Percentiles rank a stretch among this genome's conserved stretches.
Conservation (phyloP, 2,888 invertebrate species). For the Brachylomia viminalis region DNA sequence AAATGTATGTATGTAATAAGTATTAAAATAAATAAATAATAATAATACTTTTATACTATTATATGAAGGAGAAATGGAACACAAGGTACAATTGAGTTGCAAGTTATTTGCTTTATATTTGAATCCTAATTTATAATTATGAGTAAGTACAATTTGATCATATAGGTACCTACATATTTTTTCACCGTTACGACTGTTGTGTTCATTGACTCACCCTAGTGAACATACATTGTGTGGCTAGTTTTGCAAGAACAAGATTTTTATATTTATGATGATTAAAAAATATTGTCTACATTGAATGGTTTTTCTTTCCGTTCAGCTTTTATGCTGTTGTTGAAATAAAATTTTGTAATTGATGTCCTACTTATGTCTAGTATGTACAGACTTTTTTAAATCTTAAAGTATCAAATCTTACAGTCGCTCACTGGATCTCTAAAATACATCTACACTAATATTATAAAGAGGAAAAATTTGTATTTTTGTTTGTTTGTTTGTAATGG, state of each 20-base stretch:
- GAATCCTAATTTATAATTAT: not conserved
- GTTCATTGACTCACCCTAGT: not conserved
- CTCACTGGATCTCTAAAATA: not conserved
- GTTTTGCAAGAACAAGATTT: not conserved
- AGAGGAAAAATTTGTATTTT: no score
- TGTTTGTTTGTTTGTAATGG: no score
- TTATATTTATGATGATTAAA: not conserved
- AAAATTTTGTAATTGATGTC: not conserved
- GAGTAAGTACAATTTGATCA: conserved; percentile 9
- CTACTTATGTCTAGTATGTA: conserved; percentile 12
- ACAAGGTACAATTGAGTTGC: not conserved
- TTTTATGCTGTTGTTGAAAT: not conserved
- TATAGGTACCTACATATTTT: not conserved
- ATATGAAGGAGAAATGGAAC: not conserved
- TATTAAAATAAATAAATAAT: no score
- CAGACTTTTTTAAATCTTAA: not conserved
- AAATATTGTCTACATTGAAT: not conserved
- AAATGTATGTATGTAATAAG: no score
- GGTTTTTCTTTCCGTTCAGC: not conserved
- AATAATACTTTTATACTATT: not conserved
- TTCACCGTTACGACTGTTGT: not conserved
- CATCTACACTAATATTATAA: no score
- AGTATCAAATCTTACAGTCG: not conserved
- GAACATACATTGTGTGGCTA: not conserved
- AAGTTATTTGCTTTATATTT: conserved; percentile 1